A percentile compares a stretch with the other conserved stretches of the same genome.
phyloP scores from a whole-genome alignment of 1,140 invertebrate genomes.

The Pentalonia nigronervosa region DNA sequence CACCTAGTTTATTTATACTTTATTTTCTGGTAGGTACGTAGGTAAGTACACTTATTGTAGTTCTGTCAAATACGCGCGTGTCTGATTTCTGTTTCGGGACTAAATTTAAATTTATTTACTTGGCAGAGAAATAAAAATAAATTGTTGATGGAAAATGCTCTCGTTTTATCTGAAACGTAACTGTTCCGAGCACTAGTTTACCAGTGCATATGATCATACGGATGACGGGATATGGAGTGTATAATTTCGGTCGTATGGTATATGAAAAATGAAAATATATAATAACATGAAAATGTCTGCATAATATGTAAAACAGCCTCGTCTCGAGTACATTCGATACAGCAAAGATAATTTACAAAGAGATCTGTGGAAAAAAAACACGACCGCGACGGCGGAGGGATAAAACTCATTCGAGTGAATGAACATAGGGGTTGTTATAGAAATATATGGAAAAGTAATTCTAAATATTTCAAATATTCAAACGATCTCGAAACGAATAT shows the following conservation, averaged over 20 bases:
- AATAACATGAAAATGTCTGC: not conserved
- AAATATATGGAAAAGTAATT: not conserved
- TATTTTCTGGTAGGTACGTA: not conserved
- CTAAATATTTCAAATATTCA: not conserved
- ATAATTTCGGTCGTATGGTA: constrained; percentile 5
- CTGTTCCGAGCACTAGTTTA: not conserved
- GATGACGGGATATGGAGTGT: not conserved
- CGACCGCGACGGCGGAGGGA: not conserved
- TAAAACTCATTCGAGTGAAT: not conserved
- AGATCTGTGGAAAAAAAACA: not conserved
- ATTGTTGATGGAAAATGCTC: not conserved
- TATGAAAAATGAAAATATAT: constrained; percentile 26
- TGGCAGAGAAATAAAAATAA: not conserved
- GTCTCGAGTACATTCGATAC: constrained; percentile 21
- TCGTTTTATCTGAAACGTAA: not conserved
- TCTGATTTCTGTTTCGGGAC: not conserved
- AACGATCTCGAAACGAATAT: not conserved
- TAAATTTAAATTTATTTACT: not conserved
- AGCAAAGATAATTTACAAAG: constrained; percentile 1
- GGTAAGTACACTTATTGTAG: no score
- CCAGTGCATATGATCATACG: not conserved
- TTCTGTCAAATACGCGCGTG: not conserved
- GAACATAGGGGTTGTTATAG: not conserved
- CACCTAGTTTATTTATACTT: not conserved
- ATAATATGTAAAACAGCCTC: constrained; percentile 2